A percentile compares a stretch with the other conserved stretches of the same genome.
These are phyloP conservation scores for Telmatherina bonti DNA, from an alignment of 2,797 vertebrate genomes.

Conservation along the genomic window DNA sequence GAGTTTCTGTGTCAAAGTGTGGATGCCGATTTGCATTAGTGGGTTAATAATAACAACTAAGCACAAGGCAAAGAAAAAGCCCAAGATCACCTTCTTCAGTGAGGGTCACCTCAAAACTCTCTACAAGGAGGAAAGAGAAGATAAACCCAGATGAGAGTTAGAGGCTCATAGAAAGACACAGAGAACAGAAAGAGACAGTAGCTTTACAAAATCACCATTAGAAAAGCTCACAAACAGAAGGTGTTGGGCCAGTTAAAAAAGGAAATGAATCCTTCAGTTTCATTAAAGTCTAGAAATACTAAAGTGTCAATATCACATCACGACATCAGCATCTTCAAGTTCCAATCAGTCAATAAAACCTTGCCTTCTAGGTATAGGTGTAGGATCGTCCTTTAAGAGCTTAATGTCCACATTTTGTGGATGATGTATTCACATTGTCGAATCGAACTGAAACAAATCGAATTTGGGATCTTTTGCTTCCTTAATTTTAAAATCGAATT, in stretches of 20 bases:
- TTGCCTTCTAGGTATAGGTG: constrained; percentile 3
- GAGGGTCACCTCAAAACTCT: constrained; percentile 99
- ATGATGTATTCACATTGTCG: neutral
- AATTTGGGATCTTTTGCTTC: too few relatives aligned
- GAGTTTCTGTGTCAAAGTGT: constrained; percentile 91
- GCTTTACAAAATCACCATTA: constrained; percentile 48
- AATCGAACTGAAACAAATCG: too few relatives aligned
- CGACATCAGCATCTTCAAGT: too few relatives aligned
- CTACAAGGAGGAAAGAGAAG: constrained; percentile 97
- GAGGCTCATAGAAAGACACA: constrained; percentile 73
- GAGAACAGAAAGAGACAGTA: constrained; percentile 63
- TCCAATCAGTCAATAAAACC: neutral
- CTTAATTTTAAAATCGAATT: too few relatives aligned
- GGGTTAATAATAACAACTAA: constrained; percentile 90
- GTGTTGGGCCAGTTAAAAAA: constrained; percentile 36
- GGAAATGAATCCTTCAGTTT: constrained; percentile 37
- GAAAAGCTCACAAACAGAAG: constrained; percentile 26
- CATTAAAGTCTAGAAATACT: constrained; percentile 24
- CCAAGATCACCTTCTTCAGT: constrained; percentile 99
- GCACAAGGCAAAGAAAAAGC: constrained; percentile 94
- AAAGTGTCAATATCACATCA: constrained; percentile 24
- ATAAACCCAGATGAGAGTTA: constrained; percentile 92
- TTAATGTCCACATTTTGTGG: neutral
- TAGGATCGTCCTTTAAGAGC: neutral
- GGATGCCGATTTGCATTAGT: constrained; percentile 97